Evolutionary conservation across 92 coral and sea anemone genomes (phyloP).

Genomic region (Zoanthus solanderi): DNA sequence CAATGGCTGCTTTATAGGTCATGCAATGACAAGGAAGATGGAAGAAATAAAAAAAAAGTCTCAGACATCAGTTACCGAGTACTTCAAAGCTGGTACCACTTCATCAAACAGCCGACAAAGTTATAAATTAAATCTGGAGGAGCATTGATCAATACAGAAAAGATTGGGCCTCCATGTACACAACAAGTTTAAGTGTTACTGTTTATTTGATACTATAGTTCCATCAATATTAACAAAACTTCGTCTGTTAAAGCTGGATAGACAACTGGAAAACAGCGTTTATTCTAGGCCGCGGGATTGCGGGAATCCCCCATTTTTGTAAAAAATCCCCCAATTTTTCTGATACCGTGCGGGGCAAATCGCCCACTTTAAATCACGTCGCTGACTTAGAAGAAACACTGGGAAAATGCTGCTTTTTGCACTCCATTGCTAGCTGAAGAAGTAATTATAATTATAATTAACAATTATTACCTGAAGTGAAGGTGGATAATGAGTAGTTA

Average conservation of each 20-base stretch:
- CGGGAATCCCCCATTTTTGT: too few relatives aligned
- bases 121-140: not conserved
- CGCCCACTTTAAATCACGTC: too few relatives aligned
- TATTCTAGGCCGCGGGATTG: too few relatives aligned
- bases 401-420: not conserved
- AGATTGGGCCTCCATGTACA: not conserved
- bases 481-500: not conserved
- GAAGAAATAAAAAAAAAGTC: not conserved
- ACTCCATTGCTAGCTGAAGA: not conserved
- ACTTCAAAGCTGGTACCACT: slow-evolving; percentile 3
- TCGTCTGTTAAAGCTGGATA: not conserved
- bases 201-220: slow-evolving; percentile 1
- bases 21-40: not conserved
- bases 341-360: too few relatives aligned
- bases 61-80: slow-evolving; percentile 5
- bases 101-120: not conserved
- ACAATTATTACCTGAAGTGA: not conserved
- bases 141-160: not conserved
- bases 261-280: not conserved
- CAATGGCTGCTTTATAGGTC: slow-evolving; percentile 3
- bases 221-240: not conserved
- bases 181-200: not conserved
- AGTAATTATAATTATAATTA: not conserved
- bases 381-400: too few relatives aligned
- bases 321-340: too few relatives aligned